These are phyloP conservation scores for Choreutis nemorana DNA, from an alignment of 2,888 invertebrate genomes.

Conservation along the genomic window DNA sequence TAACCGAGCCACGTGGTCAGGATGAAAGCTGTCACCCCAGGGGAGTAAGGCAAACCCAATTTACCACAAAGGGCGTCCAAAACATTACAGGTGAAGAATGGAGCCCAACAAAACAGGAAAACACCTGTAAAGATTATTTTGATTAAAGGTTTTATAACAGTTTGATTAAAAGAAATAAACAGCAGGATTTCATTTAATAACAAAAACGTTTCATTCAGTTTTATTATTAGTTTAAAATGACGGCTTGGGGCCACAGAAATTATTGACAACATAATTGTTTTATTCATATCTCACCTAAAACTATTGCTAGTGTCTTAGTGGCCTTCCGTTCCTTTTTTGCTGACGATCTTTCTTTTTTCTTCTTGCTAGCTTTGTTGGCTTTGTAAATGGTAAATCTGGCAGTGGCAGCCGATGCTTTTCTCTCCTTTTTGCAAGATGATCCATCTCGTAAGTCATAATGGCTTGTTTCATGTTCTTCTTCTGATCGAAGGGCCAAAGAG, in stretches of 20 bases:
- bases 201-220: neutral
- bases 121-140: constrained; percentile 75
- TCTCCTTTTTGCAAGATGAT: constrained; percentile 72
- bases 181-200: no score
- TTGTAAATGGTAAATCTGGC: constrained; percentile 91
- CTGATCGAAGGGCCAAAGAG: constrained; percentile 56
- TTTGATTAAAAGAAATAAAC: constrained; percentile 3
- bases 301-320: constrained; percentile 98
- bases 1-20: constrained; percentile 98
- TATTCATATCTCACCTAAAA: constrained; percentile 80
- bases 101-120: constrained; percentile 98
- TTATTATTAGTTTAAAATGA: no score
- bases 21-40: constrained; percentile 89
- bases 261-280: no score
- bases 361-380: constrained; percentile 92
- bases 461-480: constrained; percentile 46
- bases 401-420: constrained; percentile 71
- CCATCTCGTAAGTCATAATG: constrained; percentile 48
- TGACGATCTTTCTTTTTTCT: constrained; percentile 93
- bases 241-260: no score
- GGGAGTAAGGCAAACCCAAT: constrained; percentile 77
- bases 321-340: constrained; percentile 97
- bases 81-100: constrained; percentile 98
- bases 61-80: constrained; percentile 96
- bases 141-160: neutral